These are phyloP conservation scores for Drosophila affinis DNA, from an alignment of 2,888 invertebrate species.

Conservation along the genomic window DNA sequence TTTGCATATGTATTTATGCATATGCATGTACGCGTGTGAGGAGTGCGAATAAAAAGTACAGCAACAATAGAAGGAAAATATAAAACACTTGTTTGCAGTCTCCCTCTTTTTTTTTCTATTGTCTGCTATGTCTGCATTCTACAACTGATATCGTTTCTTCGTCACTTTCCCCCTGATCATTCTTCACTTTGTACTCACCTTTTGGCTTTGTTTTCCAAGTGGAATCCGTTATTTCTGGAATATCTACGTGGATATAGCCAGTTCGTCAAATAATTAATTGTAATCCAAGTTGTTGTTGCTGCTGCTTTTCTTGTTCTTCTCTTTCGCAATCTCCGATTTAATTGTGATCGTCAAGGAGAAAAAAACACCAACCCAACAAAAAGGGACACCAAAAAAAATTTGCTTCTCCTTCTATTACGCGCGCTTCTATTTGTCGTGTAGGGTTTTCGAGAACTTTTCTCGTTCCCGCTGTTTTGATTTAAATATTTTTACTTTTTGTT, in stretches of 20 bases:
- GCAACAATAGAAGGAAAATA: neutral
- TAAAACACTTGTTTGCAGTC: neutral
- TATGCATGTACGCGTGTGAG: constrained; percentile 3
- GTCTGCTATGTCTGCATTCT: neutral
- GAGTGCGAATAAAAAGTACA: neutral
- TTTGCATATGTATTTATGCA: neutral
- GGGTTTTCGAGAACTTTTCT: neutral
- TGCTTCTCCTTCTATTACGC: constrained; percentile 17
- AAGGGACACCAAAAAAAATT: constrained; percentile 45
- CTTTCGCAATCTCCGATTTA: constrained; percentile 5
- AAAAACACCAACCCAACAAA: constrained; percentile 41
- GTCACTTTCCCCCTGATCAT: neutral
- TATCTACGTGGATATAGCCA: constrained; percentile 14
- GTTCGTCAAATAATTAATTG: constrained; percentile 32
- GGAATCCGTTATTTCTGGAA: constrained; percentile 8
- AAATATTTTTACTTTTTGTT: neutral
- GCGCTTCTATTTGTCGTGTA: constrained; percentile 5
- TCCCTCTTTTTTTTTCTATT: neutral
- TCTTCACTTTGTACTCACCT: constrained; percentile 16
- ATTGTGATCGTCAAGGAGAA: constrained; percentile 35
- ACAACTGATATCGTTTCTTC: neutral
- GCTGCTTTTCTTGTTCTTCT: constrained; percentile 4
- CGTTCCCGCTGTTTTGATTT: neutral
- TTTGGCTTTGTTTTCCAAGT: constrained; percentile 8
- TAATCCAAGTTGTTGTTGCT: constrained; percentile 38